Conservation (phyloP, 2,113 vertebrate genomes). For the Anarrhichthys ocellatus region DNA sequence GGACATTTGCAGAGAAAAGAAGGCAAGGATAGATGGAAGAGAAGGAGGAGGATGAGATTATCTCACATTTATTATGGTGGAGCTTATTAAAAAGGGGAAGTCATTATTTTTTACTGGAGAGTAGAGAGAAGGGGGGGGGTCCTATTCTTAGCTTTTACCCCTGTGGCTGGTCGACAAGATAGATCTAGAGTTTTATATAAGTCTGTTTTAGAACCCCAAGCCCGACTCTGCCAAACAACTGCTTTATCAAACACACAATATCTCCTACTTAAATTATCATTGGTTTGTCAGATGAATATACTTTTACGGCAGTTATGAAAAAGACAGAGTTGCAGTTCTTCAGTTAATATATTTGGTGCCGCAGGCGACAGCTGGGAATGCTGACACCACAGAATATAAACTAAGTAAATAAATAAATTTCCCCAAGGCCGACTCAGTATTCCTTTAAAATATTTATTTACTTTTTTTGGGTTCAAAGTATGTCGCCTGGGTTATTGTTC, state of each 20-base stretch:
- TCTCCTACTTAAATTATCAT: not conserved
- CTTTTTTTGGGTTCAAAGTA: conserved; percentile 47
- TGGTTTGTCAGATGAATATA: conserved; percentile 17
- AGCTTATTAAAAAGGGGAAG: conserved; percentile 71
- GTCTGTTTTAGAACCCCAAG: conserved; percentile 28
- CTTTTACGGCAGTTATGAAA: conserved; percentile 26
- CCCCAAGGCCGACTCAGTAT: conserved; percentile 45
- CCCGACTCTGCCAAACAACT: not conserved
- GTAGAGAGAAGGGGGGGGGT: not conserved
- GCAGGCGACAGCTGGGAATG: conserved; percentile 29
- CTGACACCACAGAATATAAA: conserved; percentile 64
- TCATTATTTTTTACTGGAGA: conserved; percentile 73
- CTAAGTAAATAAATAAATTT: conserved; percentile 62
- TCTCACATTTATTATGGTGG: conserved; percentile 70
- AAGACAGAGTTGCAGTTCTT: conserved; percentile 20
- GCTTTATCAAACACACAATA: conserved; percentile 26
- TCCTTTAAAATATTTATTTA: conserved; percentile 61
- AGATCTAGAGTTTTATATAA: conserved; percentile 42
- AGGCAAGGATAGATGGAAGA: conserved; percentile 51
- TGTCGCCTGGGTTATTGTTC: conserved; percentile 64
- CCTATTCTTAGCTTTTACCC: conserved; percentile 71
- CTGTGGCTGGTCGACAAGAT: conserved; percentile 38
- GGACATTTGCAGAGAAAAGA: conserved; percentile 40
- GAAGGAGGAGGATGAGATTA: conserved; percentile 57
- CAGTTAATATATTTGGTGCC: conserved; percentile 49